phyloP scores from a whole-genome alignment of 2,888 invertebrate genomes.

The Lissonota sp. region DNA sequence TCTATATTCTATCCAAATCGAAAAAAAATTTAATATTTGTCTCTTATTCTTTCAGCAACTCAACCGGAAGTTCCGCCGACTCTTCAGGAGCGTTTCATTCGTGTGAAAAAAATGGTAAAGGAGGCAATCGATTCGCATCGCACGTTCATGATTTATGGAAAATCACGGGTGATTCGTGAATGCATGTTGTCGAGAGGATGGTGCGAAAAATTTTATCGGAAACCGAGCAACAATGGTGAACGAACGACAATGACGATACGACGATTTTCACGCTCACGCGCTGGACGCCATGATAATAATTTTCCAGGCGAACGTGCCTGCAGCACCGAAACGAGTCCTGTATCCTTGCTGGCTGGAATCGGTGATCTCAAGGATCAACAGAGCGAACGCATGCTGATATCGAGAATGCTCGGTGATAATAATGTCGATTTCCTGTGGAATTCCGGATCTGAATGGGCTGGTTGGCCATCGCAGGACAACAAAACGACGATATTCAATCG shows the following conservation, averaged over 20 bases:
- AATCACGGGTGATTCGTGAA: conserved; percentile 79
- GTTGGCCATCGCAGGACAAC: conserved; percentile 87
- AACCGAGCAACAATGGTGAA: conserved; percentile 68
- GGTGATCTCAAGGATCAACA: conserved; percentile 78
- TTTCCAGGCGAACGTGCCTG: conserved; percentile 54
- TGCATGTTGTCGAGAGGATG: conserved; percentile 79
- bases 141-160: conserved; percentile 82
- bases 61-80: conserved; percentile 66
- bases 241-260: conserved; percentile 42
- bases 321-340: conserved; percentile 76
- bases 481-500: conserved; percentile 91
- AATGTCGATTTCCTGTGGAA: conserved; percentile 96
- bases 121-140: conserved; percentile 76
- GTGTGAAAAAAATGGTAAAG: conserved; percentile 78
- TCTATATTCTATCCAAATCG: too few relatives aligned
- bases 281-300: conserved; percentile 41
- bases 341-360: conserved; percentile 77
- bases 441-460: conserved; percentile 92
- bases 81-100: conserved; percentile 76
- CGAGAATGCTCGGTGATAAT: conserved; percentile 91
- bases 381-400: conserved; percentile 84
- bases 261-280: conserved; percentile 51
- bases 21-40: background rate
- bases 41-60: background rate
- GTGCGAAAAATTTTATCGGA: conserved; percentile 80